phyloP scores from a whole-genome alignment of 2,797 vertebrate genomes.

The Tragopan temminckii region DNA sequence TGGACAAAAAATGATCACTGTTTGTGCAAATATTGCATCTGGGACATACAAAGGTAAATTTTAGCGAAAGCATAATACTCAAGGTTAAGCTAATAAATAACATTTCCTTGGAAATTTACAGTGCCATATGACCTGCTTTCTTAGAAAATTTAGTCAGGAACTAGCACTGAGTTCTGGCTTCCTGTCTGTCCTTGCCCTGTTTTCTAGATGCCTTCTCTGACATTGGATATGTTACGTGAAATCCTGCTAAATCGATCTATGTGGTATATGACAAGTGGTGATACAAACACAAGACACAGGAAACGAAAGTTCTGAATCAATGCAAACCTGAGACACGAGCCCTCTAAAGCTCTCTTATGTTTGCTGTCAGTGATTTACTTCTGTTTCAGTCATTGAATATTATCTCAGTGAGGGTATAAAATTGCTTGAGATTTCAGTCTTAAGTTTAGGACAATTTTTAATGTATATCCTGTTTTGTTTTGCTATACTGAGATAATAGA shows the following conservation, averaged over 20 bases:
- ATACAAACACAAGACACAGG: background rate
- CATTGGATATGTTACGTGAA: background rate
- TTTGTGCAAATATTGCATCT: background rate
- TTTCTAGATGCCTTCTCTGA: background rate
- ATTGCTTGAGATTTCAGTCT: background rate
- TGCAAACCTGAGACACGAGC: background rate
- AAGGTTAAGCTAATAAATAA: background rate
- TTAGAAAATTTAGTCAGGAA: background rate
- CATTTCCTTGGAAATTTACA: background rate
- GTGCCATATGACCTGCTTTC: background rate
- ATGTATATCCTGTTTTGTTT: accelerated
- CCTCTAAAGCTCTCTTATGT: background rate
- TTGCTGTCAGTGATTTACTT: background rate
- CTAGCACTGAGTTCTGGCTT: background rate
- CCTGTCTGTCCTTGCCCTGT: background rate
- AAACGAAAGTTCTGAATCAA: background rate
- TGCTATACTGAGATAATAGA: background rate
- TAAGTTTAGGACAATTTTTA: background rate
- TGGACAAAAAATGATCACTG: background rate
- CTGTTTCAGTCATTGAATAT: background rate
- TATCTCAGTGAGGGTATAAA: background rate
- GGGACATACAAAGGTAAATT: background rate
- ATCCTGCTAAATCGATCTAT: background rate
- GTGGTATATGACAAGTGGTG: background rate
- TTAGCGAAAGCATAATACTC: background rate